Evolutionary conservation across 2,113 vertebrate genomes (phyloP).

Genomic region (Chloropsis hardwickii): DNA sequence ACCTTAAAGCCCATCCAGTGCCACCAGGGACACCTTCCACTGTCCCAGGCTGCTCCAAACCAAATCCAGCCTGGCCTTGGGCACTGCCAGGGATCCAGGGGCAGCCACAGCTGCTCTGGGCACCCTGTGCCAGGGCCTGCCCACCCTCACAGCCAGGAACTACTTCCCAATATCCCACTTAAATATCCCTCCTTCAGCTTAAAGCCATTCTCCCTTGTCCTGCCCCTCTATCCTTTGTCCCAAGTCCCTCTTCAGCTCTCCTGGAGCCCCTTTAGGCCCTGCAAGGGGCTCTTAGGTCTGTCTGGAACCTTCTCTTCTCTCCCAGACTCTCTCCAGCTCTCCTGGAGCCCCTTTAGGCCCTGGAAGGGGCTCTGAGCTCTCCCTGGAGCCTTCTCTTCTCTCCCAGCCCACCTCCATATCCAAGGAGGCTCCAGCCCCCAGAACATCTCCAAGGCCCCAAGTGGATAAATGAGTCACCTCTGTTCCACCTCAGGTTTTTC

Average conservation of each 20-base stretch:
- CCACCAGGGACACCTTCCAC: neutral
- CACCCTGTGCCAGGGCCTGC: fast-evolving
- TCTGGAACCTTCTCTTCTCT: neutral
- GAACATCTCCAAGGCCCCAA: neutral
- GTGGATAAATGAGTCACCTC: fast-evolving
- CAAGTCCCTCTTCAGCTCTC: neutral
- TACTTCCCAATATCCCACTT: neutral
- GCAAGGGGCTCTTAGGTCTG: fast-evolving
- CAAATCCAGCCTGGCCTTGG: neutral
- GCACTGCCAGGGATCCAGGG: neutral
- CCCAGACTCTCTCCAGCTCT: neutral
- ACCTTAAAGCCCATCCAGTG: no score
- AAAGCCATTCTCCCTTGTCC: neutral
- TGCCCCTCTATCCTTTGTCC: neutral
- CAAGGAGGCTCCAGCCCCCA: neutral
- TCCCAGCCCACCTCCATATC: neutral
- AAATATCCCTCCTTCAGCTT: neutral
- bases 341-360: neutral
- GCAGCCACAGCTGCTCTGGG: neutral
- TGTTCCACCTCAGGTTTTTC: neutral
- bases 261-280: neutral
- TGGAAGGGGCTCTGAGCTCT: fast-evolving
- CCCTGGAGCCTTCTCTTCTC: neutral
- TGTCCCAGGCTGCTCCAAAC: fast-evolving
- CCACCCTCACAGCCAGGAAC: fast-evolving